Percentiles rank a stretch among this genome's conserved stretches.
Conservation (phyloP, 2,797 vertebrate genomes). For the Rhincodon typus region DNA sequence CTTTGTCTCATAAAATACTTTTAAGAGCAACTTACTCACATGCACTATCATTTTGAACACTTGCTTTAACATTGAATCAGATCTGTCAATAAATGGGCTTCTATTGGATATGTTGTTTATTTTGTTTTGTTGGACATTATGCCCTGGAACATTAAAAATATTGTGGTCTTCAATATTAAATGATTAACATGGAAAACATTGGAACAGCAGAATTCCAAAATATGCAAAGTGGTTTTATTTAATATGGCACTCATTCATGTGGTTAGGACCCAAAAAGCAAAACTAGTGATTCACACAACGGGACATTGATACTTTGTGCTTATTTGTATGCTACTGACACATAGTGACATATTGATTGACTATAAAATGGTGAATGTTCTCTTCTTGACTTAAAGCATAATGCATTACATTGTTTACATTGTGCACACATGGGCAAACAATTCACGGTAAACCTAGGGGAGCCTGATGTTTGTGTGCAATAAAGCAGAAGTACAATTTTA, state of each 20-base stretch:
- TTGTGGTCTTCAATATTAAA: background rate
- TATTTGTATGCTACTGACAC: conserved; percentile 5
- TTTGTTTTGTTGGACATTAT: background rate
- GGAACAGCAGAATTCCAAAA: conserved; percentile 7
- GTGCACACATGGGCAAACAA: no score
- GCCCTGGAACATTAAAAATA: background rate
- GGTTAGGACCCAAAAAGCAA: background rate
- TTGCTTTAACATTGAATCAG: background rate
- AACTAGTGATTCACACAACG: background rate
- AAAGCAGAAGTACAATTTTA: background rate
- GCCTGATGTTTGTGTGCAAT: background rate
- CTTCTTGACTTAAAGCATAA: no score
- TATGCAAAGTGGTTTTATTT: background rate
- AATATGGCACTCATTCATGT: background rate
- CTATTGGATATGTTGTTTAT: background rate
- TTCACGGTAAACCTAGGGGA: background rate
- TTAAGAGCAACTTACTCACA: conserved; percentile 13
- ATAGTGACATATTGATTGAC: background rate
- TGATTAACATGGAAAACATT: background rate
- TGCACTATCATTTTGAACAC: conserved; percentile 26
- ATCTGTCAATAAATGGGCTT: background rate
- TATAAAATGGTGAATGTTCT: background rate
- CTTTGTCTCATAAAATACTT: conserved; percentile 30
- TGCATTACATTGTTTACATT: background rate
- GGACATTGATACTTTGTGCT: background rate